Evolutionary conservation across 2,888 invertebrate genomes (phyloP), one percentile per base, ranked within the genome.

Genomic region (Agonopterix alstromeriana): DNA sequence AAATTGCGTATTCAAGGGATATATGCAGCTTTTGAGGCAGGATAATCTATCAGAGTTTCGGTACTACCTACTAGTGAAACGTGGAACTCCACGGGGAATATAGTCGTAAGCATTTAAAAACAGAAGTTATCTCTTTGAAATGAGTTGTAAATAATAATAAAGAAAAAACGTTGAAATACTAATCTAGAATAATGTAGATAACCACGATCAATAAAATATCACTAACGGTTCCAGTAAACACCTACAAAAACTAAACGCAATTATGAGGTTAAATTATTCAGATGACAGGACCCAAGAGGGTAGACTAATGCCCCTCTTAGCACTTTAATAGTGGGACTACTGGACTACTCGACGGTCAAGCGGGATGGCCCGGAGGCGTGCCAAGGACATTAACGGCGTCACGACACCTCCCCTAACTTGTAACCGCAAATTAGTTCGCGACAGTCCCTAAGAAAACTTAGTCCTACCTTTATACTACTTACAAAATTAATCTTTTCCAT

Each of bases 261-360:
- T 87, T 84, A 85, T 77, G 73, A 75, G 77, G 78, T 79, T 77
- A 84, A 84, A 79, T 84, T 84, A 86, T 84, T 79, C 84, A 78
- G 77, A 79, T 73, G 81, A 82, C 78, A 77, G 70, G 62, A 51
- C 84, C 82, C 83, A 63, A 64, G 77, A 73, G 82, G 78, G 77
- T 74, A 61, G 65, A 71, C 70, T 86, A 85, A 87, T 84, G 78
- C 69, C 84, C 76, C 86, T 84, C 84, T 88, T 87, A 87, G 85
- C 86, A 83, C 86, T 86, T 86, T 83, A 84, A 87, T 87, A 84
- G 87, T 81, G 70, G 66, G 66, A 65, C 67, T 56, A 58, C 54
- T 75, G 27, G 27, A 7, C 27, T 27, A 27, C 81, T 80, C 78
- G 69, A 64, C 76, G 85, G 85, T 85, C 85, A 85, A 80, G 79